These are phyloP conservation scores for Sebastes iracundus DNA, from an alignment of 2,797 vertebrate species.

Conservation along the genomic window DNA sequence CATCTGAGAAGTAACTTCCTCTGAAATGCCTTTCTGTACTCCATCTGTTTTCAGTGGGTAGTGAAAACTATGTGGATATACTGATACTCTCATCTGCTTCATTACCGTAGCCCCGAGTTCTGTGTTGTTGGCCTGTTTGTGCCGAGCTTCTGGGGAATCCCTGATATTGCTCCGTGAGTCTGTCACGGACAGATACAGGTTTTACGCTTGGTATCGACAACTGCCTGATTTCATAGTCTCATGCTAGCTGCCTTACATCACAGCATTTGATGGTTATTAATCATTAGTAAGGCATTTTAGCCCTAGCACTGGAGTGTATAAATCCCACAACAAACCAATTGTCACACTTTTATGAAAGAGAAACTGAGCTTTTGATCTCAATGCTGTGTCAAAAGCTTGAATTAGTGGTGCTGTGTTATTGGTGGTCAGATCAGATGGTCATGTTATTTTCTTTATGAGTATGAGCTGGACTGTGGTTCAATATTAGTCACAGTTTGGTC, in stretches of 20 bases:
- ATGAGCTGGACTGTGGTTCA: neutral
- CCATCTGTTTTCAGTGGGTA: neutral
- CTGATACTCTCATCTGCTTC: neutral
- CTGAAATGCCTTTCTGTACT: neutral
- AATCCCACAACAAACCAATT: conserved; percentile 13
- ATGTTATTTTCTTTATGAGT: conserved; percentile 17
- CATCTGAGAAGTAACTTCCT: neutral
- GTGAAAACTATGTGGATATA: neutral
- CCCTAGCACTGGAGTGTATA: neutral
- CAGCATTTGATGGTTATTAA: conserved; percentile 17
- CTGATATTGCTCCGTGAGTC: neutral
- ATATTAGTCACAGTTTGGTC: conserved; percentile 15
- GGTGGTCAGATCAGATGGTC: neutral
- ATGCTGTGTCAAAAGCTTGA: conserved; percentile 3
- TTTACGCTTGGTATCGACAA: conserved; percentile 29
- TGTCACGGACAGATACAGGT: conserved; percentile 16
- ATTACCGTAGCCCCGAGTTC: neutral
- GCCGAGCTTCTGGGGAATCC: conserved; percentile 11
- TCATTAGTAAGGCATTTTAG: conserved; percentile 22
- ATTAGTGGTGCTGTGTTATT: neutral
- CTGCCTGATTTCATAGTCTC: conserved; percentile 22
- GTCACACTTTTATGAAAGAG: conserved; percentile 1
- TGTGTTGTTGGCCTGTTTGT: neutral
- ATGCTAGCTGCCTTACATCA: neutral
- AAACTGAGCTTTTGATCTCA: conserved; percentile 13